phyloP scores from a whole-genome alignment of 2,797 vertebrate genomes.

The Phyllotis vaccarum region DNA sequence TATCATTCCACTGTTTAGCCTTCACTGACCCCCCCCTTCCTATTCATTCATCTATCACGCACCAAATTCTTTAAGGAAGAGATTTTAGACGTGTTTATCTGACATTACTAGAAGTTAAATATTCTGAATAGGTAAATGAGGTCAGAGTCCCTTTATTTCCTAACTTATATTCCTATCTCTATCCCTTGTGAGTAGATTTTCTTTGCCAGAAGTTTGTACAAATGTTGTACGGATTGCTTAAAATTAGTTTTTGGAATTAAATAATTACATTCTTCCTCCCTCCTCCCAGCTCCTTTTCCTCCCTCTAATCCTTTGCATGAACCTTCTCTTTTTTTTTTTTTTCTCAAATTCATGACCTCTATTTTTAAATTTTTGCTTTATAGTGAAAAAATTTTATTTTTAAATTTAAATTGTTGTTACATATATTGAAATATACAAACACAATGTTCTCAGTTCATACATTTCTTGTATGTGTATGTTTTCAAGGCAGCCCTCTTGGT shows the following conservation, averaged over 20 bases:
- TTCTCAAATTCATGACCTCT: background rate
- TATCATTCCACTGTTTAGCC: background rate
- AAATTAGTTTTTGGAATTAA: background rate
- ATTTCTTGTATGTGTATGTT: background rate
- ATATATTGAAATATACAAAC: background rate
- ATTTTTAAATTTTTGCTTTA: background rate
- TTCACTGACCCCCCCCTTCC: background rate
- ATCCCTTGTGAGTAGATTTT: background rate
- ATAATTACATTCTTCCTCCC: background rate
- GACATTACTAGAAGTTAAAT: slow-evolving; percentile 16
- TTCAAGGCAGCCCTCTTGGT: too few relatives aligned
- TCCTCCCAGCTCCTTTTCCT: background rate
- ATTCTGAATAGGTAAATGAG: slow-evolving; percentile 44
- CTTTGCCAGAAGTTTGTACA: background rate
- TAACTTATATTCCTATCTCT: background rate
- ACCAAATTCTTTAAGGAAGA: background rate
- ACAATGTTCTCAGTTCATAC: background rate
- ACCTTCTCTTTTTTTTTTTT: background rate
- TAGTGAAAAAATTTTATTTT: too few relatives aligned
- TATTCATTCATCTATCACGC: background rate
- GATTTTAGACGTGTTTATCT: background rate
- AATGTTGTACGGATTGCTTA: background rate
- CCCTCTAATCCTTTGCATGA: background rate
- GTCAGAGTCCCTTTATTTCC: background rate
- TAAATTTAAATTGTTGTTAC: too few relatives aligned